A percentile compares a stretch with the other conserved stretches of the same genome.
Conservation (phyloP, 2,888 invertebrate genomes). For the Pristionchus arcanus region DNA sequence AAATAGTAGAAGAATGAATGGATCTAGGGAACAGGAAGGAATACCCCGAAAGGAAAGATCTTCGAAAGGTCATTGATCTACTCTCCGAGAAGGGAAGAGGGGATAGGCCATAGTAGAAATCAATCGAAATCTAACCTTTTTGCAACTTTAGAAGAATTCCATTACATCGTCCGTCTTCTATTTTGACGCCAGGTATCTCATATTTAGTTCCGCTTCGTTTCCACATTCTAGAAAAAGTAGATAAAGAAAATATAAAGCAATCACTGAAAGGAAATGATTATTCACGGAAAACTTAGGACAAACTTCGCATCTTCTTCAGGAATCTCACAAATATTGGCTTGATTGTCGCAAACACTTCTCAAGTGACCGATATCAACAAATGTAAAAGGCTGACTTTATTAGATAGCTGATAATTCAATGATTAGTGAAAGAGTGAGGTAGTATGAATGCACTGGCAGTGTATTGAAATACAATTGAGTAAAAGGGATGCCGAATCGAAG, state of each 20-base stretch:
- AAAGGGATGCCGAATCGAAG: neutral
- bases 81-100: neutral
- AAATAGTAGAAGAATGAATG: neutral
- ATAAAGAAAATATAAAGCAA: no score
- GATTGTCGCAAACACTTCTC: neutral
- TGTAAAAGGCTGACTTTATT: neutral
- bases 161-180: no score
- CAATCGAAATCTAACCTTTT: neutral
- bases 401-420: neutral
- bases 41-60: neutral
- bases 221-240: neutral
- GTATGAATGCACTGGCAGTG: neutral
- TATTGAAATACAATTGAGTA: neutral
- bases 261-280: neutral
- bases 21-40: neutral
- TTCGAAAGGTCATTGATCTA: constrained; percentile 6
- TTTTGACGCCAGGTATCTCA: neutral
- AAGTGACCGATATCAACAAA: neutral
- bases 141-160: no score
- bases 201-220: neutral
- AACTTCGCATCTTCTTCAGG: neutral
- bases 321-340: neutral
- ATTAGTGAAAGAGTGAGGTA: neutral
- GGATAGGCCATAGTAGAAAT: neutral
- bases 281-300: neutral